Conservation (phyloP, 1,140 invertebrate species). For the Hypsibius dujardini region DNA sequence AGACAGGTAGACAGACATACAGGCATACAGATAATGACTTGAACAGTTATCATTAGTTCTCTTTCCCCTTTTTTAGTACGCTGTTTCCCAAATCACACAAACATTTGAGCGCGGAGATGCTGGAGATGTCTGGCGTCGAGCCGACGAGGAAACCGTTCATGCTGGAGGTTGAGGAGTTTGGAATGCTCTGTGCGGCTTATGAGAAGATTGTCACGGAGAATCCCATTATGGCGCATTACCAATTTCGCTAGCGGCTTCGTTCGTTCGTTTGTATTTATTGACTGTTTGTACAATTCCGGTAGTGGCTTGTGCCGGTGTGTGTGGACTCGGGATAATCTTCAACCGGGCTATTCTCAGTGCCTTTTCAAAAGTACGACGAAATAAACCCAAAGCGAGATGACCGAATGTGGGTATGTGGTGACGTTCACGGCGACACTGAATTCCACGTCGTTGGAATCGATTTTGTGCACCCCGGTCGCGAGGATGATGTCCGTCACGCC, state of each 20-base stretch:
- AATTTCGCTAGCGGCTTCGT: slow-evolving; percentile 31
- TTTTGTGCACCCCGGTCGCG: slow-evolving; percentile 51
- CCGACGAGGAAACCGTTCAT: slow-evolving; percentile 47
- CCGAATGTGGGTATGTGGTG: slow-evolving; percentile 52
- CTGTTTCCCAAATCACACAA: slow-evolving; percentile 56
- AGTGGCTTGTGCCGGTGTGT: no score
- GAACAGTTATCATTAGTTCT: not conserved
- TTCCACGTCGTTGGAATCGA: slow-evolving; percentile 48
- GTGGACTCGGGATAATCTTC: no score
- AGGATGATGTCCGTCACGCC: slow-evolving; percentile 49
- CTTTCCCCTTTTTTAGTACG: not conserved
- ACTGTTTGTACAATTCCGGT: no score
- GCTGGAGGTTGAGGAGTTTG: slow-evolving; percentile 58
- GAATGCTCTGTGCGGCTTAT: slow-evolving; percentile 56
- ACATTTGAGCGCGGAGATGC: slow-evolving; percentile 48
- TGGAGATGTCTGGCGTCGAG: slow-evolving; percentile 52
- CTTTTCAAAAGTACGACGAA: not conserved
- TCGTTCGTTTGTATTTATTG: no score
- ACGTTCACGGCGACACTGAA: slow-evolving; percentile 60
- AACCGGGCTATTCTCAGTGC: no score
- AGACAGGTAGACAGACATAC: no score
- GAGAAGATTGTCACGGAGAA: slow-evolving; percentile 45
- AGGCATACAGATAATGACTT: not conserved
- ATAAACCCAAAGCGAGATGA: slow-evolving; percentile 63
- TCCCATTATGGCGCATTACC: slow-evolving; percentile 49